Percentiles rank a stretch among this genome's conserved stretches.
These are phyloP conservation scores for Cenopis cana DNA, from an alignment of 2,888 invertebrate genomes.

Conservation along the genomic window DNA sequence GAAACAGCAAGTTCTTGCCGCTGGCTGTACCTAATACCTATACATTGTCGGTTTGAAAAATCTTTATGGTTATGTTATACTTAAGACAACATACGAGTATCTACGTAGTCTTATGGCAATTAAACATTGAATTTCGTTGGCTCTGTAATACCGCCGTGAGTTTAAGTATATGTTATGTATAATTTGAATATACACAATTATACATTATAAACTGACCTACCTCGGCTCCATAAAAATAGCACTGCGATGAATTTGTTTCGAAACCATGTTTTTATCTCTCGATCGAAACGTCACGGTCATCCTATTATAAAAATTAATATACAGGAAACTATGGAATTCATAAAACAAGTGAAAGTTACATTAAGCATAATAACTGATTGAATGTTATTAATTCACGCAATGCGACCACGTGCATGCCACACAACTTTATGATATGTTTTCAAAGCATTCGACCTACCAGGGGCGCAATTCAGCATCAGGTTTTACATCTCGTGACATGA, in stretches of 20 bases:
- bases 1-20: too few relatives aligned
- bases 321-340: slow-evolving; percentile 63
- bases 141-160: too few relatives aligned
- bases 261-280: slow-evolving; percentile 35
- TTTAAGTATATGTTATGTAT: not conserved
- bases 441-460: not conserved
- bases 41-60: too few relatives aligned
- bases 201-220: not conserved
- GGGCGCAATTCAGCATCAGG: not conserved
- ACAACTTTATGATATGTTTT: not conserved
- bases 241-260: slow-evolving; percentile 14
- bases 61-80: too few relatives aligned
- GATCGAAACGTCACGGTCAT: slow-evolving; percentile 31
- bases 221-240: not conserved
- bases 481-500: not conserved
- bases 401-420: not conserved
- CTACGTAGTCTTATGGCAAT: too few relatives aligned
- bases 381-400: slow-evolving; percentile 11
- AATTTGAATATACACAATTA: not conserved
- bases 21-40: too few relatives aligned
- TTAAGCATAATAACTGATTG: slow-evolving; percentile 28
- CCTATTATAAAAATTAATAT: slow-evolving; percentile 37
- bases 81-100: too few relatives aligned
- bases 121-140: too few relatives aligned
- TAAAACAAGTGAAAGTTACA: slow-evolving; percentile 54